Conservation (phyloP, 1,140 invertebrate species). For the Lanistes nyassanus region DNA sequence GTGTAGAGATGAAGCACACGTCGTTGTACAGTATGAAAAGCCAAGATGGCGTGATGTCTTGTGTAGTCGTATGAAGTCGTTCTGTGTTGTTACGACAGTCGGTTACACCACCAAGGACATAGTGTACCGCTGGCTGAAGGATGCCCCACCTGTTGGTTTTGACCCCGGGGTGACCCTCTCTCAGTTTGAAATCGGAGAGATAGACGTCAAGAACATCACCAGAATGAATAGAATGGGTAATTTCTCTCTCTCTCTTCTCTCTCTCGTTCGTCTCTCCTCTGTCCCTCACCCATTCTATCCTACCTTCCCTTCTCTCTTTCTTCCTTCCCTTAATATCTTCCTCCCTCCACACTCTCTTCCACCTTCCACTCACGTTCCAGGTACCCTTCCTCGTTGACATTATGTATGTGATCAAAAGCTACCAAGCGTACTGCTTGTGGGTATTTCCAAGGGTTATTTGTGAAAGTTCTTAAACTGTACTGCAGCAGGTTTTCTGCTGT, state of each 20-base stretch:
- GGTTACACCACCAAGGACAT: slow-evolving; percentile 90
- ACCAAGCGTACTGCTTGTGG: no score
- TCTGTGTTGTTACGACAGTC: slow-evolving; percentile 75
- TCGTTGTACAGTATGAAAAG: not conserved
- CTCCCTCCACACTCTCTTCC: not conserved
- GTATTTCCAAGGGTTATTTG: no score
- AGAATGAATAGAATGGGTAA: slow-evolving; percentile 38
- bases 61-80: not conserved
- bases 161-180: slow-evolving; percentile 59
- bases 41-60: not conserved
- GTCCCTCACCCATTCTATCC: slow-evolving; percentile 11
- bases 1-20: no score
- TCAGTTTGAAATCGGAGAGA: slow-evolving; percentile 60
- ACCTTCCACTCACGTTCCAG: not conserved
- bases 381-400: no score
- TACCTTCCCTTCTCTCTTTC: slow-evolving; percentile 9
- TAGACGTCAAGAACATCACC: slow-evolving; percentile 43
- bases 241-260: not conserved
- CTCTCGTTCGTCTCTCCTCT: not conserved
- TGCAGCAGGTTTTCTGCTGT: no score
- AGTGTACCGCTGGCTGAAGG: slow-evolving; percentile 85
- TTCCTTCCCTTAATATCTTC: not conserved
- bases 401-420: no score
- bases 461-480: no score
- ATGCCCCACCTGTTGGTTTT: slow-evolving; percentile 46